phyloP scores from a whole-genome alignment of 92 coral and sea anemone species.

The Plumapathes pennacea region DNA sequence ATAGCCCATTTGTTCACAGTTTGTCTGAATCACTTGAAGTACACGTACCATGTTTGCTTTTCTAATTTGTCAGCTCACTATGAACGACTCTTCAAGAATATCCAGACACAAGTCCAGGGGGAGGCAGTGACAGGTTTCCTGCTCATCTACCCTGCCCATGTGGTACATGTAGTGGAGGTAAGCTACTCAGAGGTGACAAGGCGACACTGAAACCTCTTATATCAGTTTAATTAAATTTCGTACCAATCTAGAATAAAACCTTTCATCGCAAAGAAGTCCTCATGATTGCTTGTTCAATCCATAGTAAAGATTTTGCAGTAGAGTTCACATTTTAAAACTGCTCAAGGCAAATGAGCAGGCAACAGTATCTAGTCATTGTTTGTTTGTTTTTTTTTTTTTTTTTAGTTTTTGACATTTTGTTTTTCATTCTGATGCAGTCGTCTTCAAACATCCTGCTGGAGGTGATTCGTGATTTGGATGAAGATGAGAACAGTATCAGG shows the following conservation, averaged over 20 bases:
- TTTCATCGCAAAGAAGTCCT: too few relatives aligned
- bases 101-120: conserved; percentile 81
- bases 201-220: too few relatives aligned
- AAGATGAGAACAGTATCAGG: conserved; percentile 72
- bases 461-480: conserved; percentile 73
- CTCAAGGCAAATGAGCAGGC: too few relatives aligned
- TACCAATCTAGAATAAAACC: too few relatives aligned
- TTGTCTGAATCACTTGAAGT: background rate
- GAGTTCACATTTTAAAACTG: too few relatives aligned
- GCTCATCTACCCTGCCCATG: conserved; percentile 84
- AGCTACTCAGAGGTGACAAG: too few relatives aligned
- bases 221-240: too few relatives aligned
- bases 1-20: background rate
- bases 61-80: conserved; percentile 69
- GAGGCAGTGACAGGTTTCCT: conserved; percentile 93
- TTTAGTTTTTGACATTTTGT: too few relatives aligned
- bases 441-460: conserved; percentile 76
- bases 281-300: too few relatives aligned
- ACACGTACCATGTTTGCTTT: background rate
- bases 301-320: too few relatives aligned
- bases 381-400: too few relatives aligned
- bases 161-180: conserved; percentile 95
- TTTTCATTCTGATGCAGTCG: conserved; percentile 33
- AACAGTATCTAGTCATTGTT: too few relatives aligned
- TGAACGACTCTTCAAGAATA: conserved; percentile 87